These are phyloP conservation scores for Bruchidius siliquastri DNA, from an alignment of 2,888 invertebrate species.

Conservation along the genomic window DNA sequence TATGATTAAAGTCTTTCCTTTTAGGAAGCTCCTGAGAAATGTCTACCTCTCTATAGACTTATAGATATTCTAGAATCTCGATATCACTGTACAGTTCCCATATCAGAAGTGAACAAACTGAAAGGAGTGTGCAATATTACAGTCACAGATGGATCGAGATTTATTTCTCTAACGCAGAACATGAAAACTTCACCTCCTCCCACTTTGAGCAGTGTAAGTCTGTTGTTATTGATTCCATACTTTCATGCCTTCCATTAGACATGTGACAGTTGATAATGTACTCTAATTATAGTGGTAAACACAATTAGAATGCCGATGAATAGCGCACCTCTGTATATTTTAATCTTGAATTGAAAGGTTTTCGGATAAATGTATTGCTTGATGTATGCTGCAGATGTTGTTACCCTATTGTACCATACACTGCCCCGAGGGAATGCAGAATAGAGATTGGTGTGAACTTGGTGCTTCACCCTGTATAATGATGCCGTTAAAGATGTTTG, in stretches of 20 bases:
- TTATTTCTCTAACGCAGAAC: constrained; percentile 61
- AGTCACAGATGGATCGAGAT: constrained; percentile 65
- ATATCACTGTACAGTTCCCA: constrained; percentile 69
- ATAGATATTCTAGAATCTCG: constrained; percentile 79
- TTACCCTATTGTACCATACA: constrained; percentile 64
- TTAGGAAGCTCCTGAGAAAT: constrained; percentile 68
- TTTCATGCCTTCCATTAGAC: too few relatives aligned
- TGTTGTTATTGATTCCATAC: constrained; percentile 2
- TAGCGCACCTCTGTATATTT: too few relatives aligned
- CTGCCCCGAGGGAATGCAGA: constrained; percentile 55
- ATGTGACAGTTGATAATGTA: too few relatives aligned
- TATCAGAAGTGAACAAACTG: constrained; percentile 68
- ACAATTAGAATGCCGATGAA: too few relatives aligned
- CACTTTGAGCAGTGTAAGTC: constrained; percentile 23
- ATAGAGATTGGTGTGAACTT: constrained; percentile 66
- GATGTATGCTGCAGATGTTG: constrained; percentile 24
- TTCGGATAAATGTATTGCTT: background rate
- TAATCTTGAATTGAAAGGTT: too few relatives aligned
- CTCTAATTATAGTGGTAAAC: too few relatives aligned
- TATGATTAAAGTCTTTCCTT: constrained; percentile 16
- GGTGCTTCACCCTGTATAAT: constrained; percentile 61
- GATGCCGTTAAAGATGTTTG: constrained; percentile 63
- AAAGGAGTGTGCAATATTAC: constrained; percentile 72
- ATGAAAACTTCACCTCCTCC: constrained; percentile 56
- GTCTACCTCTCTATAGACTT: constrained; percentile 74